Percentiles rank a stretch among this genome's conserved stretches.
These are phyloP conservation scores for Sebastes hubbsi DNA, from an alignment of 2,797 vertebrate genomes.

Conservation along the genomic window DNA sequence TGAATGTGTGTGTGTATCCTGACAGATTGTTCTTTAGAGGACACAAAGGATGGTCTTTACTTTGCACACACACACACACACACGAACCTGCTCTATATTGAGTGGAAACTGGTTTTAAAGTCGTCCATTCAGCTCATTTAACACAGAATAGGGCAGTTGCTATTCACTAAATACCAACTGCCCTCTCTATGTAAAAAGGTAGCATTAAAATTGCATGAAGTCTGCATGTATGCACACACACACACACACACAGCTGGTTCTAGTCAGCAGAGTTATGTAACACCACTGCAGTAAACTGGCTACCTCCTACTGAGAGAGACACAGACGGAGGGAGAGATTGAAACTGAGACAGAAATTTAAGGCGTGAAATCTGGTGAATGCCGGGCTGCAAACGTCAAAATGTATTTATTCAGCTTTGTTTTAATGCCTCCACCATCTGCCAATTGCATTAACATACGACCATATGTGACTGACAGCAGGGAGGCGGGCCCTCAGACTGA, in stretches of 20 bases:
- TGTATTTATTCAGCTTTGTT: not conserved
- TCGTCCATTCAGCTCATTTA: not conserved
- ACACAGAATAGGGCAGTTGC: not conserved
- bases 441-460: not conserved
- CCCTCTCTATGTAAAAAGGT: conserved; percentile 19
- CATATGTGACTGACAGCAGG: conserved; percentile 33
- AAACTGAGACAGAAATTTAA: not conserved
- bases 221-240: conserved; percentile 18
- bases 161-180: conserved; percentile 2
- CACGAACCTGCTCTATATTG: not conserved
- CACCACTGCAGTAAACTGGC: conserved; percentile 76
- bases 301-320: conserved; percentile 41
- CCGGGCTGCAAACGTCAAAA: not conserved
- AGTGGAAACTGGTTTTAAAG: conserved; percentile 14
- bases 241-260: conserved; percentile 49
- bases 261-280: conserved; percentile 78
- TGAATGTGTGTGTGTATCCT: not conserved
- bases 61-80: not conserved
- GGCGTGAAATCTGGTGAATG: not conserved
- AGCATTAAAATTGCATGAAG: conserved; percentile 69
- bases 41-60: not conserved
- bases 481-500: conserved; percentile 17
- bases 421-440: not conserved
- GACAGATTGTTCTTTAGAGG: not conserved
- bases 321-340: not conserved